A percentile compares a stretch with the other conserved stretches of the same genome.
Conservation (phyloP, 2,888 invertebrate genomes). For the Neoascia interrupta region DNA sequence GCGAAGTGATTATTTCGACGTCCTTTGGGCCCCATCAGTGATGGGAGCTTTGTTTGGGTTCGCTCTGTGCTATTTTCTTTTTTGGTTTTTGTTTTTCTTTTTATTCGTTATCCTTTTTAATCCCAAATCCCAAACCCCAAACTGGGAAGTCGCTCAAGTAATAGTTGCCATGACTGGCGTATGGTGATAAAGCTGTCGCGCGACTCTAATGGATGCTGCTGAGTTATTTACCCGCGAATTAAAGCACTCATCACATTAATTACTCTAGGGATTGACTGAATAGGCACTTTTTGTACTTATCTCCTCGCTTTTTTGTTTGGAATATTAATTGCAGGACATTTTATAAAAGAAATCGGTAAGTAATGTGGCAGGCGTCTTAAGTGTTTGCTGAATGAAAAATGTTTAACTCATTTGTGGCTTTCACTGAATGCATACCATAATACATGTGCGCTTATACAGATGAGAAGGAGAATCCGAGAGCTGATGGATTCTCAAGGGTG, state of each 20-base stretch:
- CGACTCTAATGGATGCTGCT: conserved; percentile 20
- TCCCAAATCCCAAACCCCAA: neutral
- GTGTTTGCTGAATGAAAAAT: neutral
- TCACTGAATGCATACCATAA: too few species aligned
- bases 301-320: conserved; percentile 9
- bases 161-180: neutral
- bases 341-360: conserved; percentile 1
- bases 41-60: neutral
- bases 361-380: conserved; percentile 26
- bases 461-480: too few species aligned
- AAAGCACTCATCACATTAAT: conserved; percentile 58
- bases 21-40: neutral
- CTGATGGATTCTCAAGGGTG: too few species aligned
- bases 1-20: neutral
- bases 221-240: conserved; percentile 33
- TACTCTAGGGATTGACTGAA: conserved; percentile 30
- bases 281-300: conserved; percentile 26
- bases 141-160: neutral
- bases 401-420: conserved; percentile 20
- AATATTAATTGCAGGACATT: conserved; percentile 44
- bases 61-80: neutral
- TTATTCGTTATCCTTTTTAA: conserved; percentile 15
- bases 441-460: too few species aligned
- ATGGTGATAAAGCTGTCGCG: conserved; percentile 34
- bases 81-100: neutral